Evolutionary conservation across 1,140 invertebrate species (phyloP), one percentile per base, ranked within the genome.

Genomic region (Drosophila orosa): DNA sequence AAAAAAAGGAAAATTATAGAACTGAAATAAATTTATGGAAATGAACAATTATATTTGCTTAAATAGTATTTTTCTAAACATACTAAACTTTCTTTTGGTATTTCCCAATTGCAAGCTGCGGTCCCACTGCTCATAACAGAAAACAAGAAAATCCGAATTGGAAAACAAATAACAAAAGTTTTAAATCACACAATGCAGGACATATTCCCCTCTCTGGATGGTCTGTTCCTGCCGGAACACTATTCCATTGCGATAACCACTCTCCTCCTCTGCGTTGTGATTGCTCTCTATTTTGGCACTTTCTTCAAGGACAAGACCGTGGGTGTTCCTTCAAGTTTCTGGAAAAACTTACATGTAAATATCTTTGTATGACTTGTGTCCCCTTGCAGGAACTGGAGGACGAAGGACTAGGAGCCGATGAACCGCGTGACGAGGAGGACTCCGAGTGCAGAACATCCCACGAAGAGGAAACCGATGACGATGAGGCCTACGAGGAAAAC

Each of bases 301-400:
- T 80, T 89, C 40, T 82, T 90, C 58, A 91, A 85, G 80, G 83
- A 85, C 54, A 90, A 80, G 40, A 42, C 52, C 7, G 85, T 91
- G 35, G 80, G 78, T 79, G 37, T 33, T 42, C 1, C 12, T 54
- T 1, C 2, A 10, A 17, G 22, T n/a, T 56, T 56, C n/a, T 27
- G 29, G 25, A 19, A 19, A 24, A 33, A 24, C 10, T 4, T 19
- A 12, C 5, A 17, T 10, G n/a, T n/a, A n/a, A n/a, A 17, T 17
- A 15, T 10, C 3, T 31, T 31, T 10, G 9, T 15, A 47, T 10
- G 10, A 13, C 4, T 7, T 29, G 1, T n/a, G 27, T 48, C 24
- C n/a, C 17, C 22, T 52, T 65, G 6, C 48, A 86, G 69, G 79
- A 80, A 12, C 33, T 74, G 17, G 83, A 90, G 55, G 90, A 91